Evolutionary conservation across 2,797 vertebrate species (phyloP).

Genomic region (Apodemus agrarius): DNA sequence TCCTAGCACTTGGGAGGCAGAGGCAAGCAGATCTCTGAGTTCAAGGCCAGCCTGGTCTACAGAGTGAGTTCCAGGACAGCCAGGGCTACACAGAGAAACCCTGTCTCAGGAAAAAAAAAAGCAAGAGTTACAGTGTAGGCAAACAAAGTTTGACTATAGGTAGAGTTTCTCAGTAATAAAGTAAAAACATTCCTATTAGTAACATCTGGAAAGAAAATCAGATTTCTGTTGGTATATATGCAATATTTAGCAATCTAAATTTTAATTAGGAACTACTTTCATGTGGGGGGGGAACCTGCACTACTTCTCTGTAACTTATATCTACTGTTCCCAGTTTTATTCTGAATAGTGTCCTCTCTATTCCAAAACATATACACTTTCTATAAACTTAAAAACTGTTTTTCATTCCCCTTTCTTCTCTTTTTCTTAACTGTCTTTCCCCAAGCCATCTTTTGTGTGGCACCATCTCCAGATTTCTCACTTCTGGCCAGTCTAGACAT

Average conservation of each 20-base stretch:
- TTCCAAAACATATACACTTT: neutral
- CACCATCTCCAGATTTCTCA: neutral
- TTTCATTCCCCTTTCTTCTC: slow-evolving; percentile 13
- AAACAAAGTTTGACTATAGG: slow-evolving; percentile 40
- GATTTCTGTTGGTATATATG: slow-evolving; percentile 34
- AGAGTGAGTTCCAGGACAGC: too few species aligned
- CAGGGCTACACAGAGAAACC: too few species aligned
- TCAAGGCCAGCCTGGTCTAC: too few species aligned
- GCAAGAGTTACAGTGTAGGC: neutral
- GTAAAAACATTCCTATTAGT: slow-evolving; percentile 13
- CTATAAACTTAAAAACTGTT: slow-evolving; percentile 31
- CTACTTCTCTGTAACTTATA: slow-evolving; percentile 34
- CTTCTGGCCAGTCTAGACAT: slow-evolving; percentile 41
- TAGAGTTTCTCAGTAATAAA: slow-evolving; percentile 32
- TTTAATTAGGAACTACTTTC: slow-evolving; percentile 12
- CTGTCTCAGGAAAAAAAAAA: too few species aligned
- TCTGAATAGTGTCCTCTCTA: neutral
- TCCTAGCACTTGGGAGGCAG: too few species aligned
- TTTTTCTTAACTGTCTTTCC: slow-evolving; percentile 45
- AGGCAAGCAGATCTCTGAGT: too few species aligned
- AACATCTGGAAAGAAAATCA: slow-evolving; percentile 47
- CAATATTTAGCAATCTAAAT: slow-evolving; percentile 30
- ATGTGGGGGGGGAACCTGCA: neutral
- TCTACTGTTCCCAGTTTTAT: slow-evolving; percentile 10
- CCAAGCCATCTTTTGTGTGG: neutral